Evolutionary conservation across 2,113 vertebrate species (phyloP).

Genomic region (Cyprinus carpio): DNA sequence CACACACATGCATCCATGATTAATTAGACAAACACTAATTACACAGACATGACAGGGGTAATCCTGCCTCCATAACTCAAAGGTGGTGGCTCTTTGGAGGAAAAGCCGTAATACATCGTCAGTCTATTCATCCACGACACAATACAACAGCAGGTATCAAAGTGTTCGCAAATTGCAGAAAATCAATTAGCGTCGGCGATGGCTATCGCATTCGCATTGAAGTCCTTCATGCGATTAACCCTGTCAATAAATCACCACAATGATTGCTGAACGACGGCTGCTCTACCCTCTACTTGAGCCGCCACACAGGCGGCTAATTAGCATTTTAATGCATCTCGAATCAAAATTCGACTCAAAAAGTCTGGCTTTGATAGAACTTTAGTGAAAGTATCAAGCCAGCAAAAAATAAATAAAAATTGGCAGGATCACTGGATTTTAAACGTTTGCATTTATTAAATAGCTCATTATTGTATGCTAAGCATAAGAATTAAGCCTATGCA

Average conservation of each 20-base stretch:
- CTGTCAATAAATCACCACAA: conserved; percentile 71
- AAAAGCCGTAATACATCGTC: background rate
- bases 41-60: background rate
- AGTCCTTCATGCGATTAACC: conserved; percentile 71
- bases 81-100: background rate
- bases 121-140: conserved; percentile 48
- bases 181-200: conserved; percentile 78
- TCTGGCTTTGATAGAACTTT: conserved; percentile 28
- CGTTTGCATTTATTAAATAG: conserved; percentile 11
- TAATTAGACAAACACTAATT: conserved; percentile 37
- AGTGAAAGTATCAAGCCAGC: conserved; percentile 39
- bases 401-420: conserved; percentile 15
- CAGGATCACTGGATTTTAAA: conserved; percentile 41
- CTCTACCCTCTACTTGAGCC: conserved; percentile 31
- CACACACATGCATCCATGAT: conserved; percentile 44
- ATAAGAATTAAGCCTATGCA: background rate
- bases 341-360: conserved; percentile 28
- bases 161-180: conserved; percentile 68
- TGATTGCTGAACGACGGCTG: conserved; percentile 12
- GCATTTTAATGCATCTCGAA: conserved; percentile 56
- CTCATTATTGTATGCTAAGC: conserved; percentile 4
- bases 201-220: conserved; percentile 74
- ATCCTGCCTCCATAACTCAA: conserved; percentile 3
- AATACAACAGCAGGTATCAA: conserved; percentile 71
- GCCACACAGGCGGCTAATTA: conserved; percentile 48